phyloP scores from a whole-genome alignment of 2,888 invertebrate genomes.

The Phalera bucephala region DNA sequence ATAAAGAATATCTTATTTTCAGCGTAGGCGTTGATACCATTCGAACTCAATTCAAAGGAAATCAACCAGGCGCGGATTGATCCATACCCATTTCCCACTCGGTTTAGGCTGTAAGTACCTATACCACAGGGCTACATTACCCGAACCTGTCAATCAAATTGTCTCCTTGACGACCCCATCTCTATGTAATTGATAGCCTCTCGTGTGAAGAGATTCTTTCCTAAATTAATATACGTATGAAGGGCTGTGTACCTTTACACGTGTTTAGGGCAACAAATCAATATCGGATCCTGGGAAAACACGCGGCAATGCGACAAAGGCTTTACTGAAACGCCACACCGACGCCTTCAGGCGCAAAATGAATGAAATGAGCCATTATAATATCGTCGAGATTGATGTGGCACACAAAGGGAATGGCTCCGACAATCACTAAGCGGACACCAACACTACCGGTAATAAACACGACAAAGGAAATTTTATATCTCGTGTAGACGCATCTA shows the following conservation, averaged over 20 bases:
- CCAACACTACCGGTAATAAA: slow-evolving; percentile 43
- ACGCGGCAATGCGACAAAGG: slow-evolving; percentile 41
- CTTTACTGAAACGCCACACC: slow-evolving; percentile 35
- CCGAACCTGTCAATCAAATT: slow-evolving; percentile 64
- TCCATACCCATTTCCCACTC: slow-evolving; percentile 54
- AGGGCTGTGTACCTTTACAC: slow-evolving; percentile 8
- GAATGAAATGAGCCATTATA: slow-evolving; percentile 52
- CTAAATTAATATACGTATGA: slow-evolving; percentile 25
- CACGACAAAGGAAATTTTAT: slow-evolving; percentile 37
- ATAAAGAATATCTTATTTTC: slow-evolving; percentile 41
- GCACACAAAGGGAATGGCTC: slow-evolving; percentile 49
- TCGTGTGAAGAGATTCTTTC: slow-evolving; percentile 38
- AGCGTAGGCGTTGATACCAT: slow-evolving; percentile 44
- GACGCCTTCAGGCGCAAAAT: slow-evolving; percentile 38
- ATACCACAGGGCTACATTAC: slow-evolving; percentile 50
- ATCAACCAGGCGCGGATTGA: slow-evolving; percentile 49
- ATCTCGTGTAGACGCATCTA: slow-evolving; percentile 11
- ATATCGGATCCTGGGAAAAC: slow-evolving; percentile 33
- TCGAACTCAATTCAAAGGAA: slow-evolving; percentile 53
- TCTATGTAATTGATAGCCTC: slow-evolving; percentile 64
- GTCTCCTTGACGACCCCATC: slow-evolving; percentile 54
- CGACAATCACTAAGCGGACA: slow-evolving; percentile 53
- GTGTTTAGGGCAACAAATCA: slow-evolving; percentile 35
- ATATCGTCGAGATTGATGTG: slow-evolving; percentile 46
- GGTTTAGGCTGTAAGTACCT: slow-evolving; percentile 39